Base-by-base conservation (phyloP, 2,797 vertebrate genomes). In the Muscicapa comitata region DNA sequence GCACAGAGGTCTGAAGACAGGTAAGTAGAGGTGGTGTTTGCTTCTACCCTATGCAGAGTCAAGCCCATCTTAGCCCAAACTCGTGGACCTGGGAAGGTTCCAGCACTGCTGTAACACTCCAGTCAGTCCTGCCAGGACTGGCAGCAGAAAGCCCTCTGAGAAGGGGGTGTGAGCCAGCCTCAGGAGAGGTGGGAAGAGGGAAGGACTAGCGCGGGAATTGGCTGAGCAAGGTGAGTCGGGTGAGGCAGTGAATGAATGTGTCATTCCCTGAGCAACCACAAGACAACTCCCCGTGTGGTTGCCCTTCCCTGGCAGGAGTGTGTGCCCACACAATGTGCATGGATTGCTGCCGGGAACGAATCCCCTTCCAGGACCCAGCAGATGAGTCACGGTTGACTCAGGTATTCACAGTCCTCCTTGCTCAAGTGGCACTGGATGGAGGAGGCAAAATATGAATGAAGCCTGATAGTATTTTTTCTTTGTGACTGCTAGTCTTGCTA, bases 371-470 rank as follows among this genome's bases (percentile, higher is more conserved):
- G 57, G 75, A 74, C 14, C 17, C 50, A 77, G 26, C 0, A 0
- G 33, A 38, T 92, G 88, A 96, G 15, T 89, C 91, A 95, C 10
- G 4, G 16, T 8, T 88, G 50, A 84, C 54, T 86, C 87, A 88
- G 38, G 9, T 86, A 48, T 59, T 73, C 21, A 2, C 47, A 85
- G 63, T 50, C 25, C 35, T 92, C 53, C 33, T 93, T 86, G 51
- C 29, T 73, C 45, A 50, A 79, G 14, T 40, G 21, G 7, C 40
- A 29, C 11, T 40, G 24, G 8, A 17, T 47, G 71, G 6, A 89
- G 54, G 19, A 88, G 29, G 51, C 19, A 91, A 94, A 93, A 71
- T 9, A 90, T 17, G 57, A 87, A 88, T 11, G 48, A 77, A 83
- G 10, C 25, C 31, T 42, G 33, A 9, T 72, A 66, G 14, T 48